phyloP scores from a whole-genome alignment of 1,140 invertebrate genomes.

The Ganaspis sp. region DNA sequence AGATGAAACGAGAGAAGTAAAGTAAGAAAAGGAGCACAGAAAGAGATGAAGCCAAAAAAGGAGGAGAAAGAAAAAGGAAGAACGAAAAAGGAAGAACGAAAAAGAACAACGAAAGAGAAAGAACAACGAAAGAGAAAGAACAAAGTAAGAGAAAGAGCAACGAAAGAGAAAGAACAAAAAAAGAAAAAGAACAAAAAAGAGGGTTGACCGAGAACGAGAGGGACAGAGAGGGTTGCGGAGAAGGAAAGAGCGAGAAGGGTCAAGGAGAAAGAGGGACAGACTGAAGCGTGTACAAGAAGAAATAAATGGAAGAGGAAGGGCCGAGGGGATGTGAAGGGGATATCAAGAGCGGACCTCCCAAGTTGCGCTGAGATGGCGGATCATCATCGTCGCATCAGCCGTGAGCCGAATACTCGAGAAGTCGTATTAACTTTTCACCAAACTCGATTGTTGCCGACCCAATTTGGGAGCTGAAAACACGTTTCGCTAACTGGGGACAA shows the following conservation, averaged over 20 bases:
- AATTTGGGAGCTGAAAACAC: conserved; percentile 2
- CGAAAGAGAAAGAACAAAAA: conserved; percentile 43
- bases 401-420: conserved; percentile 70
- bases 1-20: no score
- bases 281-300: conserved; percentile 72
- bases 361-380: conserved; percentile 76
- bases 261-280: conserved; percentile 45
- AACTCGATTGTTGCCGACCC: conserved; percentile 43
- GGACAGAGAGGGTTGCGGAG: background rate
- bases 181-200: conserved; percentile 33
- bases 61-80: no score
- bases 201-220: conserved; percentile 16
- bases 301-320: conserved; percentile 63
- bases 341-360: conserved; percentile 77
- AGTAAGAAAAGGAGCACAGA: no score
- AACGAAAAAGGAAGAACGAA: conserved; percentile 49
- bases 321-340: conserved; percentile 57
- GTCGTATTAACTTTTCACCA: conserved; percentile 59
- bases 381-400: conserved; percentile 75
- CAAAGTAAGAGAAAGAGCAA: conserved; percentile 38
- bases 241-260: conserved; percentile 34
- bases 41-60: no score
- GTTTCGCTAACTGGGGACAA: background rate
- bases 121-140: conserved; percentile 62
- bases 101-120: conserved; percentile 46